Evolutionary conservation across 2,113 vertebrate genomes (phyloP).

Genomic region (Ornithorhynchus anatinus): DNA sequence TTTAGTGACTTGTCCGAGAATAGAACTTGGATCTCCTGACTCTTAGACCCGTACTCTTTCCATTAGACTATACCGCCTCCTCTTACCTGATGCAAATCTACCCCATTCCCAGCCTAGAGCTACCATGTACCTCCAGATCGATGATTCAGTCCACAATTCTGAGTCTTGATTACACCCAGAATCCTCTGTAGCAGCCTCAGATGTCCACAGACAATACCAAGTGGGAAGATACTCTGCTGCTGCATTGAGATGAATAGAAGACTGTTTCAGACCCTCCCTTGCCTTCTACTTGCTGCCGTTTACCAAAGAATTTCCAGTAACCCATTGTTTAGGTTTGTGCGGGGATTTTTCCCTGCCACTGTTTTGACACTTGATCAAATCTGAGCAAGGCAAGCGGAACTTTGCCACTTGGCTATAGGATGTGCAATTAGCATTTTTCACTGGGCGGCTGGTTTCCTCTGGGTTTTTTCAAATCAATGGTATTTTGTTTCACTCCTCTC

Average conservation of each 20-base stretch:
- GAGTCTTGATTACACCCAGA: too few species aligned
- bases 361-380: background rate
- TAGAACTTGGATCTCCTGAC: too few species aligned
- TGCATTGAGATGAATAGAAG: background rate
- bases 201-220: background rate
- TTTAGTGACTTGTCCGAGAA: too few species aligned
- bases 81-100: too few species aligned
- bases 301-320: conserved; percentile 25
- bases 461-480: background rate
- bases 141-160: background rate
- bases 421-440: background rate
- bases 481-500: background rate
- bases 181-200: background rate
- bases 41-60: too few species aligned
- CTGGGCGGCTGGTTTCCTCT: background rate
- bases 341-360: conserved; percentile 14
- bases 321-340: background rate
- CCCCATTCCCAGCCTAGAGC: too few species aligned
- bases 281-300: background rate
- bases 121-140: background rate
- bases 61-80: too few species aligned
- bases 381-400: background rate
- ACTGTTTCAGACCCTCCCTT: conserved; percentile 4
- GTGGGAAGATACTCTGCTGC: background rate
- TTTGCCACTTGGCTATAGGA: background rate